Base-by-base conservation (phyloP, 2,113 vertebrate species). In the Labeo catla region DNA sequence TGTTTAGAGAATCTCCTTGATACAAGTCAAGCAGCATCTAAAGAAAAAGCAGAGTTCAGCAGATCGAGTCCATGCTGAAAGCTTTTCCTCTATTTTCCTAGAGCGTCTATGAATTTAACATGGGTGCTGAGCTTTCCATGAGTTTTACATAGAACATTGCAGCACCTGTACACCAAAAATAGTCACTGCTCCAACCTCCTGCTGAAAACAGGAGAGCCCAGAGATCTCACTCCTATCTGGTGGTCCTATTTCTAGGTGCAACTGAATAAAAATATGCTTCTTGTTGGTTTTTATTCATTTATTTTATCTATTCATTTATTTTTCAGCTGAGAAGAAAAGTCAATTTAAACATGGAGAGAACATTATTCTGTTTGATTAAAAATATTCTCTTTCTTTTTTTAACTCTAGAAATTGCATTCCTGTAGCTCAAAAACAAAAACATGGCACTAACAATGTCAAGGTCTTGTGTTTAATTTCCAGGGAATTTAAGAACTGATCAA, bases 21-120 rank as follows among this genome's bases (percentile, higher is more conserved):
- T 43, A 43, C 34, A 21, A 19, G 36, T 72, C 16, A 72, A 10
- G 11, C 57, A 21, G 23, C n/a, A 78, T 63, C 21, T 34, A 50
- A 49, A 36, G 1, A 61, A 36, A 11, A 28, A 23, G 10, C 47
- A 47, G 52, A 66, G 50, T 16, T 70, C 52, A 50, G 54, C 54
- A 79, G 77, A 43, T 79, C 2, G 15, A 61, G 54, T 70, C 73
- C 54, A 49, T 16, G 57, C 57, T 77, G 39, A 65, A 61, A 59
- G 52, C n/a, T 49, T 39, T 76, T 63, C 13, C 6, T 76, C 61
- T 54, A 19, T 54, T 43, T 81, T 72, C 57, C 54, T 45, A 19
- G 19, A 85, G 78, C 61, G 45, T 72, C 82, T 77, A 81, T 87
- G 70, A 89, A 84, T 87, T 78, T 81, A 77, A 70, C 76, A 88